Conservation (phyloP, 2,888 invertebrate genomes). For the Crocallis elinguaria region DNA sequence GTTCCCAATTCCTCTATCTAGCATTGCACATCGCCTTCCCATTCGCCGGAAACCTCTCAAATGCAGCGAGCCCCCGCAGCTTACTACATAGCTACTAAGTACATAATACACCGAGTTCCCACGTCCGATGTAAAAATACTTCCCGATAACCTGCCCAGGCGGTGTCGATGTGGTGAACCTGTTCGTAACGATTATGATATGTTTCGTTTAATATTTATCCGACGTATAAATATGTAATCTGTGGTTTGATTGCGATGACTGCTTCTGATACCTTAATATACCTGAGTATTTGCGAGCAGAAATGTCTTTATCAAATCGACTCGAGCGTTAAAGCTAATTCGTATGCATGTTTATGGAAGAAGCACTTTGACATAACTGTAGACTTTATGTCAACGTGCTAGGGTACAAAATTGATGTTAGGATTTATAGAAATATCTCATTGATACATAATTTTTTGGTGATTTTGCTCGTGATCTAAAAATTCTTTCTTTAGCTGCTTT, state of each 20-base stretch:
- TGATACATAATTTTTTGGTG: not conserved
- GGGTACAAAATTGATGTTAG: not conserved
- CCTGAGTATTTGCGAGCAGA: conserved; percentile 2
- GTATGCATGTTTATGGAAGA: not conserved
- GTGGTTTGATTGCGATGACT: conserved; percentile 5
- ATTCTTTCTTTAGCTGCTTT: not conserved
- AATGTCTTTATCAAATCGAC: conserved; percentile 10
- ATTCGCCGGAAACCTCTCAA: conserved; percentile 50
- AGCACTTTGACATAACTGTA: not conserved
- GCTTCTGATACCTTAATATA: not conserved
- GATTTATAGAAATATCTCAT: not conserved
- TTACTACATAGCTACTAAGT: conserved; percentile 28
- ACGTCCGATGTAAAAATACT: conserved; percentile 30
- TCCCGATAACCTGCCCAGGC: conserved; percentile 26
- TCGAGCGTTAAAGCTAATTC: not conserved
- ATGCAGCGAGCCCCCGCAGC: conserved; percentile 32
- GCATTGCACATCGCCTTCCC: conserved; percentile 32
- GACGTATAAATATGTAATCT: conserved; percentile 7
- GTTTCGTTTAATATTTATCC: conserved; percentile 23
- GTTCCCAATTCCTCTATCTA: conserved; percentile 8
- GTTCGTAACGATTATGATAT: conserved; percentile 35
- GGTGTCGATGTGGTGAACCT: conserved; percentile 16
- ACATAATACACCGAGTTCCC: conserved; percentile 12
- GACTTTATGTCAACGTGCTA: not conserved
- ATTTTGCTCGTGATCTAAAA: not conserved